These are phyloP conservation scores for Paraescarpia echinospica DNA, from an alignment of 1,140 invertebrate species.

Conservation along the genomic window DNA sequence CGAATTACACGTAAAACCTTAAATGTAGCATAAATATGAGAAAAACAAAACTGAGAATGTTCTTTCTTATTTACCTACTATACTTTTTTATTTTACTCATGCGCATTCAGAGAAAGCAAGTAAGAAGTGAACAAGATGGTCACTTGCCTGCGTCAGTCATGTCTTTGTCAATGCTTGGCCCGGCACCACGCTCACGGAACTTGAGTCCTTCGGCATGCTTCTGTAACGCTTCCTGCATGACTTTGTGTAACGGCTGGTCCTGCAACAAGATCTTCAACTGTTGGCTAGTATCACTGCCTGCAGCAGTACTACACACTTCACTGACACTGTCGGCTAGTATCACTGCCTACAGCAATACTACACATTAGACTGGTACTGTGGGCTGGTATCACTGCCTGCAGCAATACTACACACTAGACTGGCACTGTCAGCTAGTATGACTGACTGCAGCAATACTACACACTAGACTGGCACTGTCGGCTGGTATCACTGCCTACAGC, in stretches of 20 bases:
- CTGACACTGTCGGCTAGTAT: too few species aligned
- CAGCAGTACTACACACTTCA: neutral
- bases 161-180: constrained; percentile 87
- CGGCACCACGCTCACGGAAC: constrained; percentile 94
- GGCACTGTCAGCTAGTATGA: too few species aligned
- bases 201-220: constrained; percentile 86
- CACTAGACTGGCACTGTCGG: too few species aligned
- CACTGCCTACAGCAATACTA: too few species aligned
- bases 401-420: too few species aligned
- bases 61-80: neutral
- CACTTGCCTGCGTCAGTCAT: constrained; percentile 79
- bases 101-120: neutral
- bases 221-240: constrained; percentile 91
- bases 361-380: too few species aligned
- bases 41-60: neutral
- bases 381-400: too few species aligned
- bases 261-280: constrained; percentile 38
- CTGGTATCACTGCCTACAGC: too few species aligned
- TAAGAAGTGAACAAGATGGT: neutral
- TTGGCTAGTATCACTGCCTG: neutral
- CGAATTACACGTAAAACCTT: too few species aligned
- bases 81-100: neutral
- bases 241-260: constrained; percentile 81
- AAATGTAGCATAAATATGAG: too few species aligned
- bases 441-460: too few species aligned